Evolutionary conservation across 2,113 vertebrate genomes (phyloP), one percentile per base, ranked within the genome.

Genomic region (Vidua chalybeata): DNA sequence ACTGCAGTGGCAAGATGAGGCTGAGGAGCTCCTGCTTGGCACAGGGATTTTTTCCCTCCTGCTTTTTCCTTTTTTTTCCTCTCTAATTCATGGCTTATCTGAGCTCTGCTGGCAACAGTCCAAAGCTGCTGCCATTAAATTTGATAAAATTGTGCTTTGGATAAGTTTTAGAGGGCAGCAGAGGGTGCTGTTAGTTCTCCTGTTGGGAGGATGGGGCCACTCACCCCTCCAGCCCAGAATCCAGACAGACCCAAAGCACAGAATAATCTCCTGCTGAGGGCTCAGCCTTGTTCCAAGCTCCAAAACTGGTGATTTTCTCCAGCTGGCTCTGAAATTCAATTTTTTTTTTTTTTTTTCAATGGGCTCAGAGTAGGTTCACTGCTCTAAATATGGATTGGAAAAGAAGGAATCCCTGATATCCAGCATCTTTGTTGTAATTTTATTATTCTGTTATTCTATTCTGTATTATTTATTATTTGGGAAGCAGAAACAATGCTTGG

Each of bases 171-270:
- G 41, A 77, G 59, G 64, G 76, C 93, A 77, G 80, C 13, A 94
- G 94, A 90, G 54, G 86, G 85, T 84, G 86, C 91, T 89, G 64
- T 52, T 84, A 39, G 5, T 52, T 81, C 61, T 94, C 10, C 37
- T 63, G 19, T 13, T 7, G 19, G 41, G 43, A 74, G 17, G 11
- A 43, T 0, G 4, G 33, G 24, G 46, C 17, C 22, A 22, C 28
- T 33, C 6, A 10, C 12, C 11, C 35, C 52, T 82, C 33, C 45
- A 28, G 39, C 19, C 69, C 48, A 8, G 14, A 24, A 39, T 58
- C 55, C 61, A 28, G 11, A 6, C 24, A 48, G 67, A 64, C 8
- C 19, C 41, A 22, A 45, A 24, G 5, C 1, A 1, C 33, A 41
- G 14, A n/a, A 35, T 18, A 56, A 55, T 24, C 10, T 7, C 1